Percentiles rank a stretch among this genome's conserved stretches.
These are phyloP conservation scores for Micrasema longulum DNA, from an alignment of 1,140 invertebrate species.

Conservation along the genomic window DNA sequence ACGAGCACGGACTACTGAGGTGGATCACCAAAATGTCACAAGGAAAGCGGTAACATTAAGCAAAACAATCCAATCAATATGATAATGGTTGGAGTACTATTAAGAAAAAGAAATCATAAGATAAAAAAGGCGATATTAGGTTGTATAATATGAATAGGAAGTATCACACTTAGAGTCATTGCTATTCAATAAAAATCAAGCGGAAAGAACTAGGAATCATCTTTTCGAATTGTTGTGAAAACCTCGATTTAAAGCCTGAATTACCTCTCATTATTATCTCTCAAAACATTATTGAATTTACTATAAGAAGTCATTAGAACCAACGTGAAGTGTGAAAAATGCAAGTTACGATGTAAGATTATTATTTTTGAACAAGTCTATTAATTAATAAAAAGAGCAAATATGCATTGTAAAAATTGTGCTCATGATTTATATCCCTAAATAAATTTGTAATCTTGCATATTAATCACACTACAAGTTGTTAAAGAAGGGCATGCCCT, in stretches of 20 bases:
- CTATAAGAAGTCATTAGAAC: not conserved
- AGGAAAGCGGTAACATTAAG: slow-evolving; percentile 71
- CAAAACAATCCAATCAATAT: slow-evolving; percentile 69
- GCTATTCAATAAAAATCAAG: slow-evolving; percentile 52
- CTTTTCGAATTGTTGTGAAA: slow-evolving; percentile 44
- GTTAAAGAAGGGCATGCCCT: slow-evolving; percentile 38
- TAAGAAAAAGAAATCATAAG: slow-evolving; percentile 53
- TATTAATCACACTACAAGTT: slow-evolving; percentile 1
- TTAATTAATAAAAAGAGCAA: too few relatives aligned
- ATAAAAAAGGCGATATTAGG: slow-evolving; percentile 54
- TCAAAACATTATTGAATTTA: not conserved
- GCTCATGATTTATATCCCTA: too few relatives aligned
- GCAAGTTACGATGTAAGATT: slow-evolving; percentile 6
- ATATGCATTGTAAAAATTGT: too few relatives aligned
- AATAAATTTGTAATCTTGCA: slow-evolving; percentile 11
- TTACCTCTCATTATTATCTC: slow-evolving; percentile 26
- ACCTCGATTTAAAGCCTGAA: slow-evolving; percentile 23
- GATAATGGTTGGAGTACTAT: slow-evolving; percentile 52
- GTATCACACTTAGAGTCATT: slow-evolving; percentile 52
- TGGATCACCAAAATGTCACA: slow-evolving; percentile 68
- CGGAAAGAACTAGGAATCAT: slow-evolving; percentile 51
- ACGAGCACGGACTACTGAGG: slow-evolving; percentile 68
- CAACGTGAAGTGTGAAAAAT: slow-evolving; percentile 5
- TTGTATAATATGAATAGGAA: slow-evolving; percentile 52
- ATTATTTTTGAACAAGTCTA: too few relatives aligned